phyloP scores from a whole-genome alignment of 1,140 invertebrate genomes.

The Ectropis grisescens region DNA sequence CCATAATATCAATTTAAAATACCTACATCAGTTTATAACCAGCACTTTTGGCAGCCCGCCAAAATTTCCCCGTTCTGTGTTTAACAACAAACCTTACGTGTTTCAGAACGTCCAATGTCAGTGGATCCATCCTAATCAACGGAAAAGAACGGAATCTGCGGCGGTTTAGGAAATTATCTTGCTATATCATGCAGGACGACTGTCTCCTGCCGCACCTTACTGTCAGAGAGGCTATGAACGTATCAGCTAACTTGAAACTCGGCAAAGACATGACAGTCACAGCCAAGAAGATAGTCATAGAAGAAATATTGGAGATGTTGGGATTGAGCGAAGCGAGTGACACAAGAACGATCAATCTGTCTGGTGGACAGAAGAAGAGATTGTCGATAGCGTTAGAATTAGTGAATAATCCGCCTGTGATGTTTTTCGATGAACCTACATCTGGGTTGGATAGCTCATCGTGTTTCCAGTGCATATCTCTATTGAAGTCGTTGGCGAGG shows the following conservation, averaged over 20 bases:
- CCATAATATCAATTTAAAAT: too few species aligned
- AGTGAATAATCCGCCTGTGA: constrained; percentile 93
- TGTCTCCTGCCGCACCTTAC: constrained; percentile 89
- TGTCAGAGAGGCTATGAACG: constrained; percentile 90
- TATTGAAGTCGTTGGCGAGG: constrained; percentile 83
- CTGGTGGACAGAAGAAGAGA: constrained; percentile 93
- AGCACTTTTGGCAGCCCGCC: too few species aligned
- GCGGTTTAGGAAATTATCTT: constrained; percentile 91
- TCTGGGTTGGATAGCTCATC: constrained; percentile 94
- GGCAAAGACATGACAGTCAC: constrained; percentile 81
- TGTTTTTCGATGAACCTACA: constrained; percentile 99
- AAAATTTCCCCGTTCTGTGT: too few species aligned
- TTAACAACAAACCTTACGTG: neutral
- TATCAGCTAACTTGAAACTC: constrained; percentile 93
- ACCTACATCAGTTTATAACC: too few species aligned
- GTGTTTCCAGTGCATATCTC: constrained; percentile 90
- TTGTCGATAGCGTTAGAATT: constrained; percentile 90
- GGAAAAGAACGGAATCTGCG: constrained; percentile 88
- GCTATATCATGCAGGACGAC: constrained; percentile 98
- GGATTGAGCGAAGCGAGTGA: constrained; percentile 80
- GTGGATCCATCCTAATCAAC: constrained; percentile 85
- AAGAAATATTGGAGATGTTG: constrained; percentile 88
- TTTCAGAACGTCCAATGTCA: constrained; percentile 80
- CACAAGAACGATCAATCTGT: constrained; percentile 84
- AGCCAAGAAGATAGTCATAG: constrained; percentile 84